These are phyloP conservation scores for Xylota sylvarum DNA, from an alignment of 2,888 invertebrate species.

Conservation along the genomic window DNA sequence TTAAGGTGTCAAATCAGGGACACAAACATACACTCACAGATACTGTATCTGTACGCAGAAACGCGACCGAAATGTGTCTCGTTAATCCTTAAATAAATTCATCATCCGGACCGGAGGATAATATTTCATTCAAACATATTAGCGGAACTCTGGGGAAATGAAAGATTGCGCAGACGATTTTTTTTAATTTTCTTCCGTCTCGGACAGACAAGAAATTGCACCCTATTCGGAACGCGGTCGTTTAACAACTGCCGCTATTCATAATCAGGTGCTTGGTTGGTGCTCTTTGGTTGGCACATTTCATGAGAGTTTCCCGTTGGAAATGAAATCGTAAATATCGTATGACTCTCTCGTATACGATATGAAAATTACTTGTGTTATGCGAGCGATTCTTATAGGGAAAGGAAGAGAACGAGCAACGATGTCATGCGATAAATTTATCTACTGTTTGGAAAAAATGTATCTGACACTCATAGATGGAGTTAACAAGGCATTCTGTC, in stretches of 20 bases:
- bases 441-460: no score
- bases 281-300: constrained; percentile 40
- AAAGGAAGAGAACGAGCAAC: neutral
- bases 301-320: constrained; percentile 29
- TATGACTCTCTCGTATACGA: constrained; percentile 10
- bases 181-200: constrained; percentile 21
- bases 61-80: constrained; percentile 45
- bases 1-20: constrained; percentile 44
- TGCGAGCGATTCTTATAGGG: neutral
- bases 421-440: neutral
- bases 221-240: constrained; percentile 61
- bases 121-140: constrained; percentile 24
- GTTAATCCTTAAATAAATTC: constrained; percentile 58
- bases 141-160: constrained; percentile 20
- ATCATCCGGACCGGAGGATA: constrained; percentile 48
- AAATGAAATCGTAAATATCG: constrained; percentile 57
- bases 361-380: neutral
- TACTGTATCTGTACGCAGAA: constrained; percentile 30
- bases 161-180: constrained; percentile 44
- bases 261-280: constrained; percentile 64
- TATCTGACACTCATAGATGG: no score
- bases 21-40: constrained; percentile 12
- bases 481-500: no score
- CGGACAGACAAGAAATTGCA: constrained; percentile 46
- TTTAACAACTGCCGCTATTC: constrained; percentile 68